Evolutionary conservation across 2,797 vertebrate genomes (phyloP), one percentile per base, ranked within the genome.

Genomic region (Cephalopachus bancanus): DNA sequence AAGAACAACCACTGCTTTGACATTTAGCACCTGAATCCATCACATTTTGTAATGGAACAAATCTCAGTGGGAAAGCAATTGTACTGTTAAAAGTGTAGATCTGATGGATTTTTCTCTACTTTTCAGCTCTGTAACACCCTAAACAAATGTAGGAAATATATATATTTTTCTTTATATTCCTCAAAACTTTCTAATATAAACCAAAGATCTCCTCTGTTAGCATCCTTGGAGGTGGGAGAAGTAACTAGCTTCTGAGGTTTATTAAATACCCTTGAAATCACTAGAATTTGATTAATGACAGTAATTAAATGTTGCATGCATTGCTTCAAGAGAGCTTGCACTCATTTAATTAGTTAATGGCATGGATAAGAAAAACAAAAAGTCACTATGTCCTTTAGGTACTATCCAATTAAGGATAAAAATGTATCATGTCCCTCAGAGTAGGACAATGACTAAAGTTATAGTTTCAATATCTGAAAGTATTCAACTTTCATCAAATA

Each of bases 1-100:
- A 6, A 24, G 5, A 55, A 37, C 33, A 1, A 0, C 12, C 30
- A 0, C 12, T 37, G 64, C 10, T 0, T 6, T 87, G 30, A 5
- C 67, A 6, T 80, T 93, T 51, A 57, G 51, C 79, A 7, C 30
- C 33, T 22, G 62, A 37, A 78, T 65, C 62, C 83, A 12, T 74
- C 64, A 7, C 15, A 20, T 20, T 83, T 91, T 72, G 3, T 74
- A 86, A 62, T 22, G 24, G 33, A 90, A 91, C 17, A 6, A 33
- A 9, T 65, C 24, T 65, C 28, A 3, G 15, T 4, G 15, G 15
- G 44, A 90, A 94, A 85, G 20, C 10, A 91, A 26, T 7, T 22
- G 1, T 37, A 26, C 0, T 51, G n/a, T 60, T 10, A 5, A 75
- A 69, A 81, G 60, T n/a, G 2, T 0, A 76, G 67, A 79, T 65